These are phyloP conservation scores for Heteromyza rotundicornis DNA, from an alignment of 2,888 invertebrate species.

Conservation along the genomic window DNA sequence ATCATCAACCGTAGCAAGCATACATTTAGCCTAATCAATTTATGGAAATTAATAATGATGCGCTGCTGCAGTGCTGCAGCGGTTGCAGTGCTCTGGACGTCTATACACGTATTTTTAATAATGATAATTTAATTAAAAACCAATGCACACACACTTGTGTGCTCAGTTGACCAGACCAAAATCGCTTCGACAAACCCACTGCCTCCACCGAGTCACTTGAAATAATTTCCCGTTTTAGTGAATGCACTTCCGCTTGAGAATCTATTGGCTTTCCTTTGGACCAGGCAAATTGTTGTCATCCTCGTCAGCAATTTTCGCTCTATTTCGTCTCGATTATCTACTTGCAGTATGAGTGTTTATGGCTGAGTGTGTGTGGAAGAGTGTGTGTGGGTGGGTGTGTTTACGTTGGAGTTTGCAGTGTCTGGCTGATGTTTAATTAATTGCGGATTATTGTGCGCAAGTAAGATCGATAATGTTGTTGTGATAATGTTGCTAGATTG, in stretches of 20 bases:
- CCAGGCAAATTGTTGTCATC: not conserved
- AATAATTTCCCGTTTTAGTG: not conserved
- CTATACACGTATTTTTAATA: no score
- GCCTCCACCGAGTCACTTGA: not conserved
- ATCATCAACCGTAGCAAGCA: no score
- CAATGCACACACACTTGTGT: not conserved
- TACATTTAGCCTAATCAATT: no score
- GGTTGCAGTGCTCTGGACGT: no score
- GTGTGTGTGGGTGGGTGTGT: not conserved
- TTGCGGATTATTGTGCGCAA: slow-evolving; percentile 17
- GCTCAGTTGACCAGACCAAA: not conserved
- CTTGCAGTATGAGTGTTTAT: not conserved
- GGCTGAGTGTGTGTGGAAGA: not conserved
- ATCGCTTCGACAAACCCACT: not conserved
- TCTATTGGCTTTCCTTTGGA: not conserved
- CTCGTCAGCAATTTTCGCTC: slow-evolving; percentile 5
- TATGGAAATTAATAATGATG: no score
- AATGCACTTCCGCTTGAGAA: slow-evolving; percentile 2
- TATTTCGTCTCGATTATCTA: not conserved
- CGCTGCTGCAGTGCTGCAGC: no score
- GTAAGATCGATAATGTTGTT: slow-evolving; percentile 9
- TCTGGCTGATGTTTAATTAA: slow-evolving; percentile 12
- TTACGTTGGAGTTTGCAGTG: no score
- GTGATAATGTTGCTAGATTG: not conserved
- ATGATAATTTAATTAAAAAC: no score